Evolutionary conservation across 2,113 vertebrate species (phyloP).

Genomic region (Halichoerus grypus): DNA sequence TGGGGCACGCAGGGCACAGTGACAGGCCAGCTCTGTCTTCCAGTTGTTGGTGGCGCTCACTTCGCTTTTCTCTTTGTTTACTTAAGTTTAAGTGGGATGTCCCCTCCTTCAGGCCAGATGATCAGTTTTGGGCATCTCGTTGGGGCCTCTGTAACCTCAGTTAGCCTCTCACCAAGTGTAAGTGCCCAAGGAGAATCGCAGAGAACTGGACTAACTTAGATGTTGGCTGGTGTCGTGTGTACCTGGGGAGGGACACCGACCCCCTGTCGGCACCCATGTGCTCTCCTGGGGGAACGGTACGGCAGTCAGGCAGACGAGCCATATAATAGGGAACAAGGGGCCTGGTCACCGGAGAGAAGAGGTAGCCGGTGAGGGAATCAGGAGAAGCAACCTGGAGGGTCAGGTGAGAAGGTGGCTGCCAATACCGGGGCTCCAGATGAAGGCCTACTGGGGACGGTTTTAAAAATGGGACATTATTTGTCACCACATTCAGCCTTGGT

Average conservation of each 20-base stretch:
- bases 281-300: fast-evolving
- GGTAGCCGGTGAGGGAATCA: fast-evolving
- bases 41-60: fast-evolving
- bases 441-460: background rate
- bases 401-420: background rate
- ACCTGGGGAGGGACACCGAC: background rate
- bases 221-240: fast-evolving
- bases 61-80: background rate
- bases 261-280: too few species aligned
- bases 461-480: background rate
- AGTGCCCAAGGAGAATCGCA: fast-evolving
- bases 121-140: background rate
- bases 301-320: fast-evolving
- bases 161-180: background rate
- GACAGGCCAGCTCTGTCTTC: background rate
- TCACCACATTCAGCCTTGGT: background rate
- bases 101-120: background rate
- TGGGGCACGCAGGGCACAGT: fast-evolving
- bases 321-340: fast-evolving
- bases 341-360: background rate
- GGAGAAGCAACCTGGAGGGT: background rate
- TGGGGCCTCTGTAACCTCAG: too few species aligned
- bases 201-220: fast-evolving
- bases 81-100: background rate
- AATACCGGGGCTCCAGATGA: background rate